Evolutionary conservation across 2,888 invertebrate genomes (phyloP).

Genomic region (Calliopum simillimum): DNA sequence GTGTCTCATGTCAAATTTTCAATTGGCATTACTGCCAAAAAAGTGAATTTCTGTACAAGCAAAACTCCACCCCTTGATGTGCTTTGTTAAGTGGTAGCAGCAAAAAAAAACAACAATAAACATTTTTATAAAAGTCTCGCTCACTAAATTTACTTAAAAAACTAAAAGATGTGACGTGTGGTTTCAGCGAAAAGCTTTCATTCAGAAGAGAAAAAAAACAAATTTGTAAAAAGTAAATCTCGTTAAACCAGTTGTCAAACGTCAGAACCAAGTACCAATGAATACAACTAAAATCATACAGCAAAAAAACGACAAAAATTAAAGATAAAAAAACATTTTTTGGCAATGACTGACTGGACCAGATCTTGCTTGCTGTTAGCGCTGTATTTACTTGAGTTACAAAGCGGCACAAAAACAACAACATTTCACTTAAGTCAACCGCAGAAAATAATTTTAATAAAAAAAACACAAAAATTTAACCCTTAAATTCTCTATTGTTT

Average conservation of each 20-base stretch:
- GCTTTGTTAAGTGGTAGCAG: too few species aligned
- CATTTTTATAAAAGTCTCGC: too few species aligned
- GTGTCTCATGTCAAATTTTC: not conserved
- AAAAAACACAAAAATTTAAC: not conserved
- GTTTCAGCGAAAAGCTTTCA: not conserved
- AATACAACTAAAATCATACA: slow-evolving; percentile 1
- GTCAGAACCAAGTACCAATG: not conserved
- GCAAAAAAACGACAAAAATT: not conserved
- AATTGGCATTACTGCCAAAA: not conserved
- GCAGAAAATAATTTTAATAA: slow-evolving; percentile 10
- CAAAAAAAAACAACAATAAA: too few species aligned
- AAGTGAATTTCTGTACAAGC: not conserved
- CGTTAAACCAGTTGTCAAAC: slow-evolving; percentile 16
- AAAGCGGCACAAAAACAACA: slow-evolving; percentile 20
- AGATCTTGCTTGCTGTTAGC: slow-evolving; percentile 8
- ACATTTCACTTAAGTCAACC: slow-evolving; percentile 8
- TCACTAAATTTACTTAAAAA: too few species aligned
- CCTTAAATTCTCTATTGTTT: too few species aligned
- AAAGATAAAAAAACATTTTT: slow-evolving; percentile 14
- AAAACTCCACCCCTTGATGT: slow-evolving; percentile 8
- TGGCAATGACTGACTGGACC: slow-evolving; percentile 31
- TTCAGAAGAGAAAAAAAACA: slow-evolving; percentile 16
- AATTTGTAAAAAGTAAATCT: not conserved
- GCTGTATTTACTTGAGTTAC: not conserved
- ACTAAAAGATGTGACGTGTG: too few species aligned